A percentile compares a stretch with the other conserved stretches of the same genome.
These are phyloP conservation scores for Platynereis dumerilii DNA, from an alignment of 2,888 invertebrate genomes.

Conservation along the genomic window DNA sequence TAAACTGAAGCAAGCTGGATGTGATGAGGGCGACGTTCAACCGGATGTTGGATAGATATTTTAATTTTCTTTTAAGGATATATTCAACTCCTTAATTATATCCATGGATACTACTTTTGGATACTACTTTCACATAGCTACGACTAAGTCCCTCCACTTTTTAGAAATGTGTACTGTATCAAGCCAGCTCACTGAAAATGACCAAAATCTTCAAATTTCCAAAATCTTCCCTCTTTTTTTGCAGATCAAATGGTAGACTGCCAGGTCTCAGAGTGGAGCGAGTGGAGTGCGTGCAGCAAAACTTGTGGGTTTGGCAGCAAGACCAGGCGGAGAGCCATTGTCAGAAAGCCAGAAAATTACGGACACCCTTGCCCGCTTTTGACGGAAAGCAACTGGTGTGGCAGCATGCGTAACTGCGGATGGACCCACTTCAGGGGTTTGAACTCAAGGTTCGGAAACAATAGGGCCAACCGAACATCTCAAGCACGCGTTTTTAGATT, in stretches of 20 bases:
- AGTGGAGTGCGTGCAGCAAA: constrained; percentile 80
- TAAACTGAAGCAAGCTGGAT: too few relatives aligned
- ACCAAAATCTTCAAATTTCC: not conserved
- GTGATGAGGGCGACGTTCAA: too few relatives aligned
- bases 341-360: constrained; percentile 79
- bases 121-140: too few relatives aligned
- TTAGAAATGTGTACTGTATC: too few relatives aligned
- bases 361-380: constrained; percentile 74
- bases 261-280: constrained; percentile 66
- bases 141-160: too few relatives aligned
- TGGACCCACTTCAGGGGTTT: constrained; percentile 31
- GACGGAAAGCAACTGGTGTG: constrained; percentile 29
- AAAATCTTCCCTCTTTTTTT: not conserved
- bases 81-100: too few relatives aligned
- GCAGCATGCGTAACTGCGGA: constrained; percentile 32
- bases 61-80: too few relatives aligned
- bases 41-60: too few relatives aligned
- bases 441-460: constrained; percentile 1
- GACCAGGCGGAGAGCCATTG: constrained; percentile 78
- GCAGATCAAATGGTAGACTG: constrained; percentile 80
- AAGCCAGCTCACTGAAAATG: too few relatives aligned
- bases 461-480: not conserved
- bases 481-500: too few relatives aligned
- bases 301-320: constrained; percentile 90
- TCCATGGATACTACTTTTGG: too few relatives aligned